Evolutionary conservation across 2,888 invertebrate genomes (phyloP).

Genomic region (Anthrax anthrax): DNA sequence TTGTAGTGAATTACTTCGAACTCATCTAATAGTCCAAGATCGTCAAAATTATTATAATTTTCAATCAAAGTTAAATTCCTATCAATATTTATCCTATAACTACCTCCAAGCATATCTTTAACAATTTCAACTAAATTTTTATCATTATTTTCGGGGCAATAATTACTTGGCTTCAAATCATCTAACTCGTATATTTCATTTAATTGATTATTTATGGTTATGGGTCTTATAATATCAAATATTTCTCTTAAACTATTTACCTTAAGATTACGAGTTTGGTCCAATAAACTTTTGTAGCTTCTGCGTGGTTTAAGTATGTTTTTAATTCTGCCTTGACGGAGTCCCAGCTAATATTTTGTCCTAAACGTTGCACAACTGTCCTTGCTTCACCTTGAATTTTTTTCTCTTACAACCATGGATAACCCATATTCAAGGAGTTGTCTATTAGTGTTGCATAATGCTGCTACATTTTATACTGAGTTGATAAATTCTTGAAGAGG

Average conservation of each 20-base stretch:
- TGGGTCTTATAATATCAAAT: neutral
- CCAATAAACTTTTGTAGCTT: neutral
- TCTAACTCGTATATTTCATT: constrained; percentile 1
- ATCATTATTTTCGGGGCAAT: neutral
- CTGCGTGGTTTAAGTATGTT: neutral
- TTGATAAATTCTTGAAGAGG: no score
- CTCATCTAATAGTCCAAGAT: neutral
- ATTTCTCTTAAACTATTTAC: constrained; percentile 1
- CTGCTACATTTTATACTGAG: no score
- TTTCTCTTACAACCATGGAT: no score
- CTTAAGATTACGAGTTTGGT: neutral
- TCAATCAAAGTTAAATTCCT: no score
- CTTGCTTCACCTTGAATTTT: no score
- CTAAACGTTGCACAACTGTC: no score
- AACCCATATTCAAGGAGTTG: no score
- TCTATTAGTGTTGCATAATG: no score
- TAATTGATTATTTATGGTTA: neutral
- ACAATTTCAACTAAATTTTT: neutral
- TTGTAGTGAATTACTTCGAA: neutral
- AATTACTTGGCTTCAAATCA: neutral
- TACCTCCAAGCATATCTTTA: neutral
- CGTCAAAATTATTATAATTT: neutral
- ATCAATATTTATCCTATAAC: neutral
- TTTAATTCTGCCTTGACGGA: neutral
- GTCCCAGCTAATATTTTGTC: neutral